Evolutionary conservation across 2,888 invertebrate genomes (phyloP), one percentile per base, ranked within the genome.

Genomic region (Leptopilina drosophilae): DNA sequence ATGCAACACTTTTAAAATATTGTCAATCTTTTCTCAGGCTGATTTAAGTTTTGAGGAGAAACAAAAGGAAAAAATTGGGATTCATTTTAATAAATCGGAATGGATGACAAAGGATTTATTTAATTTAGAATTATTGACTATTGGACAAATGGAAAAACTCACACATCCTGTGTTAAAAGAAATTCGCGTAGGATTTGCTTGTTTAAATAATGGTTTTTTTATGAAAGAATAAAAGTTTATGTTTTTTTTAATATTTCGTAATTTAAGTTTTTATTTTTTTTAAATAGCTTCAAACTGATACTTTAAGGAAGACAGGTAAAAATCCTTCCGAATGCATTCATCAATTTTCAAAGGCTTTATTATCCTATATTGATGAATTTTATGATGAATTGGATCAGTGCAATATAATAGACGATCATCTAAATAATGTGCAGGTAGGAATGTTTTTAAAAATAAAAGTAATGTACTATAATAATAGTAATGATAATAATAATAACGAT

Each of bases 361-460:
- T 73, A 26, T 33, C 69, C 26, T 56, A 26, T 7, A 26, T 73
- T 9, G 69, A 73, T 53, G 69, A 73, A 53, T 73, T 73, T n/a
- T 73, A 53, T 7, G 33, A 53, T 2, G 69, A 56, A 53, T 8
- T 73, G 3, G 69, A 73, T 56, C 12, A 33, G 8, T 73, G 69
- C 53, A 33, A 73, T 8, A 12, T 8, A 5, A 20, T 14, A 5
- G 8, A 69, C 26, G 6, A 26, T 49, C 7, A 20, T 49, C 7
- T 20, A 6, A 49, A 46, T 69, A 69, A 49, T 49, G 8, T 7
- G 5, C 12, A 69, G 67, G 67, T 69, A 65, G 6, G 40, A n/a
- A 65, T 65, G 33, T 64, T 64, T 64, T 9, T 15, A 64, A n/a
- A 3, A 26, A n/a, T 14, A 11, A 20, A 11, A 64, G 20, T 26